Base-by-base conservation (phyloP, 2,113 vertebrate genomes). In the Serinus canaria region DNA sequence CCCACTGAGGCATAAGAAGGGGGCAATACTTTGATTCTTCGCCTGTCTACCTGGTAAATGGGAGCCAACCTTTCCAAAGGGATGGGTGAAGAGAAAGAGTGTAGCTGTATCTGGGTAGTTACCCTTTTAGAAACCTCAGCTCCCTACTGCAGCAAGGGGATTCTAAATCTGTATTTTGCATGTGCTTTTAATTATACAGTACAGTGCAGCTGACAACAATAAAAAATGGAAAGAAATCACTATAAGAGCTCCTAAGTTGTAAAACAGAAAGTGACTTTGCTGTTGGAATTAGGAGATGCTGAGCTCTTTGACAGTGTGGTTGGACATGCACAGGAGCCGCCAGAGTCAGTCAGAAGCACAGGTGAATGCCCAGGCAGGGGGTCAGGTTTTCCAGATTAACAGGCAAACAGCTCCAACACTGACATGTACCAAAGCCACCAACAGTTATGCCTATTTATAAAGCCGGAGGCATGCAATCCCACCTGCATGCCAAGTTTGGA, bases 401-500 rank as follows among this genome's bases (percentile, higher is more conserved):
- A 46, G 47, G 18, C 63, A 21, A 89, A 35, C 2, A 6, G 19
- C 52, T 93, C 46, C 58, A 19, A 75, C 50, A 27, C n/a, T 78
- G 62, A 30, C 5, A 1, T 37, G 37, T 37, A 20, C 68, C 43
- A 64, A 74, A 55, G 83, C 68, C 39, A 66, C 62, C 3, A 2
- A 14, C 8, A 2, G 39, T 85, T 80, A 64, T 10, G 3, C 25
- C 93, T 96, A 85, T 95, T 96, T 95, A 75, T 97, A 95, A 88
- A 78, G 52, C n/a, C 25, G 25, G 60, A 75, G 59, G 49, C 63
- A 80, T 6, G n/a, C 4, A 0, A 53, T 81, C 49, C 83, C 67
- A 96, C 92, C 94, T 96, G 67, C 69, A 35, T 2, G 21, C 91
- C 93, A 91, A 33, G 76, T 97, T 94, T 85, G 87, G 86, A 89